Conservation (phyloP, 2,888 invertebrate genomes). For the Andrena flavipes region DNA sequence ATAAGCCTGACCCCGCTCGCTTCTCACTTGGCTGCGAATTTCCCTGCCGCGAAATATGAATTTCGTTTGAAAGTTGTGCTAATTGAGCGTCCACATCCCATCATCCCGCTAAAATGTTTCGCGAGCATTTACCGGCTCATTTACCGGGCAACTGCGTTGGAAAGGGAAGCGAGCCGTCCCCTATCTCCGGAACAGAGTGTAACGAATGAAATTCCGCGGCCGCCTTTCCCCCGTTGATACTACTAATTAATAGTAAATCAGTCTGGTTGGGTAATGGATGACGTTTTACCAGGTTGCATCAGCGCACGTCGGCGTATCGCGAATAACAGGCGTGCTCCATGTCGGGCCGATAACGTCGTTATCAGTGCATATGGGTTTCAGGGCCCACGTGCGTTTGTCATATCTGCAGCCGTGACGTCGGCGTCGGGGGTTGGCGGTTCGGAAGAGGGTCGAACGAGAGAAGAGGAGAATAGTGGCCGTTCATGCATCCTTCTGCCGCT, state of each 20-base stretch:
- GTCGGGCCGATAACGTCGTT: conserved; percentile 67
- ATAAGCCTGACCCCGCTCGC: not conserved
- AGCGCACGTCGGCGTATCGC: conserved; percentile 49
- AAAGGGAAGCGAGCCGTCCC: not conserved
- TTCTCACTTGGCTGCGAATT: not conserved
- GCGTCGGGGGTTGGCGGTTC: not conserved
- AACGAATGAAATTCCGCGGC: conserved; percentile 57
- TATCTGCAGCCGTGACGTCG: conserved; percentile 53
- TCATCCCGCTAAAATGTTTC: conserved; percentile 17
- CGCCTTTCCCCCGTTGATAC: conserved; percentile 50
- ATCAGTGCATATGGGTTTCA: conserved; percentile 64
- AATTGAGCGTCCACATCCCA: conserved; percentile 35
- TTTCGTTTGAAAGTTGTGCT: conserved; percentile 6
- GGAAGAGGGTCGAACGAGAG: conserved; percentile 46
- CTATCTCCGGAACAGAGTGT: not conserved
- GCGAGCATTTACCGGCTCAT: conserved; percentile 35
- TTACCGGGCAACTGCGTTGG: conserved; percentile 14
- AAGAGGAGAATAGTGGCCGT: conserved; percentile 44
- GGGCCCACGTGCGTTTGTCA: conserved; percentile 68
- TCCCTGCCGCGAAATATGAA: conserved; percentile 2
- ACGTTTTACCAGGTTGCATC: conserved; percentile 53
- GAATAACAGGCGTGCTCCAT: conserved; percentile 59
- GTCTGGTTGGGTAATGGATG: conserved; percentile 57
- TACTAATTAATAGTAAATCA: conserved; percentile 68
- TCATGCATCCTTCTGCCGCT: conserved; percentile 20